Conservation (phyloP, 2,797 vertebrate genomes). For the Syngnathus rostellatus region DNA sequence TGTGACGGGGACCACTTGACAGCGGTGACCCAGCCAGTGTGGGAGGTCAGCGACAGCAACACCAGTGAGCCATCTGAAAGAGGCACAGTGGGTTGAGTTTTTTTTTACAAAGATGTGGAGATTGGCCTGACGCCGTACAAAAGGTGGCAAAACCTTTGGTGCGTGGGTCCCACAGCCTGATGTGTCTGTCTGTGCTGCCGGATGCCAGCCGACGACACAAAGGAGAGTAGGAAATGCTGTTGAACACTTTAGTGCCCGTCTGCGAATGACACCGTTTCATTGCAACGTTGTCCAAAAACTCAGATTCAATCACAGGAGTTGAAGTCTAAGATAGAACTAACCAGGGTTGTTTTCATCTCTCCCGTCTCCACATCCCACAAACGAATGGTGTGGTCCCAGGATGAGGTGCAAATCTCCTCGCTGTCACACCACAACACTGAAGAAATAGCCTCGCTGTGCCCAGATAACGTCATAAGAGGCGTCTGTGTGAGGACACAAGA, state of each 20-base stretch:
- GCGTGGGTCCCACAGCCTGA: conserved; percentile 92
- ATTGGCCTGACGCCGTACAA: not conserved
- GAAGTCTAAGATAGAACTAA: conserved; percentile 27
- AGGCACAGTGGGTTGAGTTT: not conserved
- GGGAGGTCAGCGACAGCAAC: conserved; percentile 86
- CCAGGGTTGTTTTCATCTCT: conserved; percentile 80
- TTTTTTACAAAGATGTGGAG: not conserved
- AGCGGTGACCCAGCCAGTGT: conserved; percentile 92
- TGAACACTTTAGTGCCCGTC: conserved; percentile 95
- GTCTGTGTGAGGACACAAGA: conserved; percentile 63
- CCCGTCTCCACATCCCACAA: conserved; percentile 90
- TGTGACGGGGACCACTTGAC: conserved; percentile 90
- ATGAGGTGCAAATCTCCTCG: conserved; percentile 90
- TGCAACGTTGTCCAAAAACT: not conserved
- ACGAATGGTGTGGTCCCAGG: conserved; percentile 95
- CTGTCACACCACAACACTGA: conserved; percentile 87
- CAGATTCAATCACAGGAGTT: not conserved
- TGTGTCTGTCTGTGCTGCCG: conserved; percentile 89
- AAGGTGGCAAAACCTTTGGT: conserved; percentile 74
- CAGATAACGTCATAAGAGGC: conserved; percentile 87
- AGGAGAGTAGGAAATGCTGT: conserved; percentile 87
- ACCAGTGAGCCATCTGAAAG: conserved; percentile 88
- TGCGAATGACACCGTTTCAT: conserved; percentile 36
- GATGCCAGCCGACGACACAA: conserved; percentile 86
- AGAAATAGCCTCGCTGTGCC: conserved; percentile 88